Conservation (phyloP, 2,797 vertebrate species). For the Gastrophryne carolinensis region DNA sequence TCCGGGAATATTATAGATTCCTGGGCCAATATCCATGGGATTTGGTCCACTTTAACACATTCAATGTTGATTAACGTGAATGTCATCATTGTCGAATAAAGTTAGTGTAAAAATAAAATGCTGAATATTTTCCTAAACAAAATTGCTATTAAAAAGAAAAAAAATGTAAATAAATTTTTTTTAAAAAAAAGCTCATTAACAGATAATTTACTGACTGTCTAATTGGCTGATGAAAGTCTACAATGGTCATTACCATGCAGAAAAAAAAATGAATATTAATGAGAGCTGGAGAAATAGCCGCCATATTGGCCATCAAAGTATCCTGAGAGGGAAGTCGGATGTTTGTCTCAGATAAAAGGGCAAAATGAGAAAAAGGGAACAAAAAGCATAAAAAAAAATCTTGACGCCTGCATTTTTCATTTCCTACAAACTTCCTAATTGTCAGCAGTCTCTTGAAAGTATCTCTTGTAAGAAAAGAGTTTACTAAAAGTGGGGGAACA, state of each 20-base stretch:
- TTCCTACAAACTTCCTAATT: constrained; percentile 58
- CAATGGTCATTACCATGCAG: not conserved
- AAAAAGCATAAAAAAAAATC: constrained; percentile 53
- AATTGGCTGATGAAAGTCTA: constrained; percentile 37
- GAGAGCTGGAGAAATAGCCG: not conserved
- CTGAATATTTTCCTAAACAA: not conserved
- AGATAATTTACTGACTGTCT: constrained; percentile 16
- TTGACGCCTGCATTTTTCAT: constrained; percentile 56
- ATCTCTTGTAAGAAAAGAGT: constrained; percentile 64
- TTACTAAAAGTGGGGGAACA: constrained; percentile 61
- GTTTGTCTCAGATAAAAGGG: constrained; percentile 55
- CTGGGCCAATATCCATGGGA: no score
- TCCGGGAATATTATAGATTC: no score
- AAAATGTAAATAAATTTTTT: constrained; percentile 38
- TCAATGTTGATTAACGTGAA: no score
- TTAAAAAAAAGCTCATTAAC: constrained; percentile 43
- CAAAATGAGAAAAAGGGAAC: constrained; percentile 49
- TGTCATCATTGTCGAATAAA: no score
- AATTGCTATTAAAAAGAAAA: constrained; percentile 45
- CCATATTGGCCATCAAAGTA: constrained; percentile 51
- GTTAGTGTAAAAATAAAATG: no score
- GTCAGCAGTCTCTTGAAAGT: constrained; percentile 59
- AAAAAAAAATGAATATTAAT: constrained; percentile 40
- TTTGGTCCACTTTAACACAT: no score
- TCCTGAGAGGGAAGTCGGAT: constrained; percentile 44